Evolutionary conservation across 23 tunicate genomes (phyloP).

Genomic region (Trididemnum clinides): DNA sequence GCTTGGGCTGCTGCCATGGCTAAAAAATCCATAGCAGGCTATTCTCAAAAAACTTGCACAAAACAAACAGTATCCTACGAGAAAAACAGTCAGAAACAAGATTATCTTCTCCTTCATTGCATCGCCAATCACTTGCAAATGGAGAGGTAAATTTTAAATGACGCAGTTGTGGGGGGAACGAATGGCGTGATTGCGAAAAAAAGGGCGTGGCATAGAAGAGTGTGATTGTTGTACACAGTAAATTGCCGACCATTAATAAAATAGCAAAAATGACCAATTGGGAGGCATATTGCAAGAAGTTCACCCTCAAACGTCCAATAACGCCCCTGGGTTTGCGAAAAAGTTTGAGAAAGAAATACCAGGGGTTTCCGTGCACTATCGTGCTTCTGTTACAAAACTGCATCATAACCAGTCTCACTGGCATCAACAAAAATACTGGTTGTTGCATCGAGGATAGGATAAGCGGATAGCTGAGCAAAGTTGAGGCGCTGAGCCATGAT

Average conservation of each 20-base stretch:
- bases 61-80: background rate
- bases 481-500: background rate
- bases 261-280: conserved; percentile 2
- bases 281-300: background rate
- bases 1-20: background rate
- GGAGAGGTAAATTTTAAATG: background rate
- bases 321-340: background rate
- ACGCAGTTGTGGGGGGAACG: background rate
- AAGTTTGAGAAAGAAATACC: background rate
- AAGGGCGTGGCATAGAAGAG: background rate
- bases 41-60: background rate
- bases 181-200: background rate
- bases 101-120: background rate
- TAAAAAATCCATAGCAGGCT: background rate
- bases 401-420: background rate
- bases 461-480: background rate
- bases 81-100: conserved; percentile 5
- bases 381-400: background rate
- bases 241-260: background rate
- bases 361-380: background rate
- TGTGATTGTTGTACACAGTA: background rate
- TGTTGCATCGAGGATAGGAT: background rate
- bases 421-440: background rate
- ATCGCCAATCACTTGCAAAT: background rate
- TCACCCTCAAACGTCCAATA: background rate